Conservation (phyloP, 2,113 vertebrate species). For the Centropus bengalensis region DNA sequence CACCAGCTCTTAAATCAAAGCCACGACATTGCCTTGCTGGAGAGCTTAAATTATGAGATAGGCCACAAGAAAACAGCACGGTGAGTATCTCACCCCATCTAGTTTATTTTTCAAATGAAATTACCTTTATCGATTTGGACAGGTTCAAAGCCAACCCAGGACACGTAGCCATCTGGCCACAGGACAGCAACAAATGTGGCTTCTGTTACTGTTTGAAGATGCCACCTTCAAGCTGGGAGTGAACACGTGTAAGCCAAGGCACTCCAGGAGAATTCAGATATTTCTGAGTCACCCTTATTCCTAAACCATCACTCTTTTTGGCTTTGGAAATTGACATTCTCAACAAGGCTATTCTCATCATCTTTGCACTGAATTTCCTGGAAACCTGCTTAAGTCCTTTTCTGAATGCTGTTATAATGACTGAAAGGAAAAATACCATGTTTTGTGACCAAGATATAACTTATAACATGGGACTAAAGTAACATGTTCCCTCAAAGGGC, state of each 20-base stretch:
- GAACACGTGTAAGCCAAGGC: neutral
- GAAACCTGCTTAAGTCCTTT: neutral
- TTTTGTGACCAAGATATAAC: neutral
- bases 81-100: neutral
- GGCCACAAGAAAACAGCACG: neutral
- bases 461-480: neutral
- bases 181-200: neutral
- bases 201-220: conserved; percentile 38
- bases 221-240: conserved; percentile 59
- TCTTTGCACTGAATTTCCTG: neutral
- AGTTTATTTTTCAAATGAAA: neutral
- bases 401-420: neutral
- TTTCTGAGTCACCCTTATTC: neutral
- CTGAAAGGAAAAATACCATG: neutral
- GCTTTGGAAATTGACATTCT: neutral
- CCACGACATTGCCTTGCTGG: neutral
- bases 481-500: neutral
- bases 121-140: conserved; percentile 45
- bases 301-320: neutral
- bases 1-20: neutral
- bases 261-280: neutral
- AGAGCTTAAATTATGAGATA: neutral
- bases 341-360: neutral
- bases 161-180: conserved; percentile 51
- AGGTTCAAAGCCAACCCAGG: conserved; percentile 55